phyloP scores from a whole-genome alignment of 2,797 vertebrate species.

The Myiothlypis chrysogaster region DNA sequence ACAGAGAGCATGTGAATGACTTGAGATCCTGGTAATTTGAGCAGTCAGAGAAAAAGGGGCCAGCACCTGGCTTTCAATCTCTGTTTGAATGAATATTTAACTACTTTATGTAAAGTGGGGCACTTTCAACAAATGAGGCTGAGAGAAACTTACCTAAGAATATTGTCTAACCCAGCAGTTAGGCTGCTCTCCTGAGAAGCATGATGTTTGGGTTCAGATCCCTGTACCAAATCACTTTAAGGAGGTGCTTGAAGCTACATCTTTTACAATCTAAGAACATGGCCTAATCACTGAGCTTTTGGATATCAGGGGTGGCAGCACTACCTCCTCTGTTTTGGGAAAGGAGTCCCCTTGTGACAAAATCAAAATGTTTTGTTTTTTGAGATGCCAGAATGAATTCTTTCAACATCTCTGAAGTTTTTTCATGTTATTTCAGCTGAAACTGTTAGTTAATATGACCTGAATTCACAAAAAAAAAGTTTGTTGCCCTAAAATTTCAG shows the following conservation, averaged over 20 bases:
- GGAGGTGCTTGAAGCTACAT: conserved; percentile 50
- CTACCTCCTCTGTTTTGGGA: conserved; percentile 61
- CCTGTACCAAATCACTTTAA: conserved; percentile 41
- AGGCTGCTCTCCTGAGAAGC: conserved; percentile 50
- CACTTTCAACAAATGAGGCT: conserved; percentile 39
- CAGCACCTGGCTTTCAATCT: conserved; percentile 56
- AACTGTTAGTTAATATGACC: conserved; percentile 57
- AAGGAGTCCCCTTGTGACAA: conserved; percentile 66
- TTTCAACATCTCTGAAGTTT: conserved; percentile 60
- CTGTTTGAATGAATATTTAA: conserved; percentile 62
- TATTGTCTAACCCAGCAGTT: conserved; percentile 52
- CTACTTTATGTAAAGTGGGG: conserved; percentile 50
- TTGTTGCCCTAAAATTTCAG: conserved; percentile 36
- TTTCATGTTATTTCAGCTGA: conserved; percentile 62
- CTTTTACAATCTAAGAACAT: conserved; percentile 31
- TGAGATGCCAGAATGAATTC: conserved; percentile 65
- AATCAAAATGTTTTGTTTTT: conserved; percentile 56
- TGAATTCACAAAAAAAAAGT: conserved; percentile 40
- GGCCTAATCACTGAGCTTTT: conserved; percentile 51
- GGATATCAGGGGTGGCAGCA: conserved; percentile 58
- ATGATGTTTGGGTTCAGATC: conserved; percentile 35
- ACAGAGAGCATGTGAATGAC: conserved; percentile 14
- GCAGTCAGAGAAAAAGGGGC: conserved; percentile 44
- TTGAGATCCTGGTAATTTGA: conserved; percentile 49
- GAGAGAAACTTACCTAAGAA: conserved; percentile 27